Conservation (phyloP, 2,888 invertebrate species). For the Ecliptopera silaceata region DNA sequence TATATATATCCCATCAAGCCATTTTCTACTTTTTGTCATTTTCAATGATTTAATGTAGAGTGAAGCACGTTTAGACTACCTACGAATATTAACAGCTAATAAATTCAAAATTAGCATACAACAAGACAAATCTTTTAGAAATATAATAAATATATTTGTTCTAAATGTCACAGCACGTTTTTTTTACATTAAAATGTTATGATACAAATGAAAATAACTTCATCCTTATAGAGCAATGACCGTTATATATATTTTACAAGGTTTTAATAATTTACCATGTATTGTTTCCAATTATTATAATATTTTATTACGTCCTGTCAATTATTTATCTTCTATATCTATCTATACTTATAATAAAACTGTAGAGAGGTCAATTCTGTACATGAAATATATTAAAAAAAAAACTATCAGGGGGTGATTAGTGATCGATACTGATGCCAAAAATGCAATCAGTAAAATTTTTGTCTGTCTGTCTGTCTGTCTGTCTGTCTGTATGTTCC, state of each 20-base stretch:
- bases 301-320: conserved; percentile 47
- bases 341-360: too few species aligned
- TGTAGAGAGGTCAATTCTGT: too few species aligned
- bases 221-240: conserved; percentile 1
- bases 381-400: too few species aligned
- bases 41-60: conserved; percentile 29
- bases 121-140: conserved; percentile 33
- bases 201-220: conserved; percentile 5
- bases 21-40: conserved; percentile 28
- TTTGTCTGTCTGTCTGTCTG: too few species aligned
- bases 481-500: too few species aligned
- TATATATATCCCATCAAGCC: too few species aligned
- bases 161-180: conserved; percentile 20
- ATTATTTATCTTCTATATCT: too few species aligned
- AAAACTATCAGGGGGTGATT: too few species aligned
- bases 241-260: background rate
- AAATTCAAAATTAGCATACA: conserved; percentile 37
- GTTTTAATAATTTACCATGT: conserved; percentile 1
- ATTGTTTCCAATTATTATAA: too few species aligned
- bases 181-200: conserved; percentile 6
- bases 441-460: too few species aligned
- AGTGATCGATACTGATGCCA: too few species aligned
- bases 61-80: conserved; percentile 27
- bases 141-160: conserved; percentile 12
- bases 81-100: conserved; percentile 39